phyloP scores from a whole-genome alignment of 2,113 vertebrate genomes.

The Pan troglodytes region NHGRI_mPanTro3-v2.1_pri NC_072410.2:56175501-56176000 shows the following conservation, averaged over 20 bases:
- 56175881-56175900: not conserved
- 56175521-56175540: too few relatives aligned
- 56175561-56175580: too few relatives aligned
- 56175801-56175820: conserved; percentile 54
- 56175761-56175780: not conserved
- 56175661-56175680: not conserved
- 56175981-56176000: not conserved
- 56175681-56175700: conserved; percentile 19
- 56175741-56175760: conserved; percentile 15
- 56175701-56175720: conserved; percentile 29
- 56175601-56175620: too few relatives aligned
- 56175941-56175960: not conserved
- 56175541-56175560: too few relatives aligned
- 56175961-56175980: not conserved
- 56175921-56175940: not conserved
- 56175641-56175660: too few relatives aligned
- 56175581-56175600: too few relatives aligned
- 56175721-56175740: not conserved
- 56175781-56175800: conserved; percentile 47
- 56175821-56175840: conserved; percentile 44
- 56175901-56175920: fast-evolving
- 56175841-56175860: not conserved
- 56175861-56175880: not conserved
- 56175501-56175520: too few relatives aligned
- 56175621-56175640: too few relatives aligned